A percentile compares a stretch with the other conserved stretches of the same genome.
Conservation (phyloP, 2,888 invertebrate genomes). For the Watsonalla binaria region DNA sequence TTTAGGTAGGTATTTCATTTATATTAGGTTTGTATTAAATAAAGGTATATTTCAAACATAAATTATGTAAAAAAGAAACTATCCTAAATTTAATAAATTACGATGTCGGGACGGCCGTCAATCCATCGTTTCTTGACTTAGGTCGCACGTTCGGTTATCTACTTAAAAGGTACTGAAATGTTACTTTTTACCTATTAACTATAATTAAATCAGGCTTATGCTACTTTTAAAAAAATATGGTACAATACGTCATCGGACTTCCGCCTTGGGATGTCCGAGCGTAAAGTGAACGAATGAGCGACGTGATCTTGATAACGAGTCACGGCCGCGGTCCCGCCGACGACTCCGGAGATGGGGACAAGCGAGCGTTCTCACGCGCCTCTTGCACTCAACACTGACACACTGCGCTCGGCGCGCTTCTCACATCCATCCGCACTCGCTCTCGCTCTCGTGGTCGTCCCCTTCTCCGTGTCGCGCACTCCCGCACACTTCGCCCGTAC, state of each 20-base stretch:
- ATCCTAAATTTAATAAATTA: constrained; percentile 75
- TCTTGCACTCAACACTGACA: constrained; percentile 41
- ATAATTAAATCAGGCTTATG: constrained; percentile 68
- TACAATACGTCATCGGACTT: constrained; percentile 70
- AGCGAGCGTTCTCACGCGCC: constrained; percentile 63
- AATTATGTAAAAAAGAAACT: constrained; percentile 69
- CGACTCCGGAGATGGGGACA: constrained; percentile 73
- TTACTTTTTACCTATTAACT: constrained; percentile 68
- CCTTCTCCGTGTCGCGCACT: constrained; percentile 64
- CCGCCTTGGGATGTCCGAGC: constrained; percentile 55
- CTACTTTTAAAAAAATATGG: constrained; percentile 72
- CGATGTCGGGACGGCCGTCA: constrained; percentile 78
- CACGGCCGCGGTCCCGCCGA: constrained; percentile 69
- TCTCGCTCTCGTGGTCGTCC: constrained; percentile 72
- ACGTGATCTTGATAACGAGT: constrained; percentile 73
- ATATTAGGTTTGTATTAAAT: constrained; percentile 66
- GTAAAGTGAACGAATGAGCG: constrained; percentile 76
- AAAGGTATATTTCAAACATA: constrained; percentile 69
- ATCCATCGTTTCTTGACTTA: constrained; percentile 76
- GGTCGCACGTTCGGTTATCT: constrained; percentile 77
- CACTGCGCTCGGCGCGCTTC: constrained; percentile 34
- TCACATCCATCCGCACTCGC: constrained; percentile 65
- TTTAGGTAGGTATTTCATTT: constrained; percentile 49
- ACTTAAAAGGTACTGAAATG: constrained; percentile 75
- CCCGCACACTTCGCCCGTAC: constrained; percentile 45